Evolutionary conservation across 2,888 invertebrate genomes (phyloP), one percentile per base, ranked within the genome.

Genomic region (Dolichopus griseipennis): DNA sequence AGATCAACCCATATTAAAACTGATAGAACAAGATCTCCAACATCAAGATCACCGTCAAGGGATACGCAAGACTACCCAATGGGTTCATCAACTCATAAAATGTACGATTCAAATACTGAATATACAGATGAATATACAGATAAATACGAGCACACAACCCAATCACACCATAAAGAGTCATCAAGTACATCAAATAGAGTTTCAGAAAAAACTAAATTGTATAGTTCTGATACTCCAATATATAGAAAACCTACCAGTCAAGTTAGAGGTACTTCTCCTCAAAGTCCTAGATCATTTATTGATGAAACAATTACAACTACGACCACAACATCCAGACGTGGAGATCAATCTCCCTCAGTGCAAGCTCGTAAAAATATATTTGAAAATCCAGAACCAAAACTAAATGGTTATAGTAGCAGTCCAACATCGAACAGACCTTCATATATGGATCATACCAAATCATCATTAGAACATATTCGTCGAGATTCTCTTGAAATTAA

Each of bases 361-460:
- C 76, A 77, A 8, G 77, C 76, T 1, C 77, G 77, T 64, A 74
- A 79, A 34, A 78, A 77, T 68, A 72, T 80, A n/a, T 81, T 80
- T 68, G 81, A 80, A 70, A 74, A 73, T 62, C 64, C 69, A 2
- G 65, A 67, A 33, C 27, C 20, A 5, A 64, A 64, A n/a, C 18
- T 52, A 18, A 52, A 52, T 52, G 52, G 52, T 15, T 52, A 52
- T 52, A 18, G 52, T 52, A 41, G 41, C 41, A 9, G 12, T 68
- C 70, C 43, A 64, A 69, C n/a, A 64, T 69, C 52, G 41, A 65
- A 78, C 20, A 75, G 78, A 65, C 81, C 81, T 10, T 81, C 81
- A 7, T 81, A 81, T 68, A 81, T 81, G 81, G 81, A 80, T 66
- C 81, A 80, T 65, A 81, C 81, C 15, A 77, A 79, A 67, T 77